Evolutionary conservation across 1,140 invertebrate species (phyloP).

Genomic region (Drosophila prosaltans): DNA sequence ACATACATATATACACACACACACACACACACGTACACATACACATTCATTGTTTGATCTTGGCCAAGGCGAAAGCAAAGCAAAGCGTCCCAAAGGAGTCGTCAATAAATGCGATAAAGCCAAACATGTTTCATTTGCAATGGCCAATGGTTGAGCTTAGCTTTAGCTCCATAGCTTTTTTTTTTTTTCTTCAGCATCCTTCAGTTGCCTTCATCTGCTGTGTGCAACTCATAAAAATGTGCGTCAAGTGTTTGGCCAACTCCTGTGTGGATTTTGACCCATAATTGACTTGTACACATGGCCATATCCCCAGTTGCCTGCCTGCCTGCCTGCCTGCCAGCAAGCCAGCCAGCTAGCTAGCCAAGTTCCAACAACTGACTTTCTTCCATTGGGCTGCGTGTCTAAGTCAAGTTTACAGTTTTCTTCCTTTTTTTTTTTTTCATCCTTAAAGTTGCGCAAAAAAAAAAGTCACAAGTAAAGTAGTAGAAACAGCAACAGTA

Average conservation of each 20-base stretch:
- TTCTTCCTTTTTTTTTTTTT: conserved; percentile 6
- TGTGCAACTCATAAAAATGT: conserved; percentile 68
- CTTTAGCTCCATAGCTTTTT: conserved; percentile 12
- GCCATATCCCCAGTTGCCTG: conserved; percentile 63
- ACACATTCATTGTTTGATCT: conserved; percentile 71
- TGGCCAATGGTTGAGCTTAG: conserved; percentile 51
- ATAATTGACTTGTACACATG: conserved; percentile 79
- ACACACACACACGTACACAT: neutral
- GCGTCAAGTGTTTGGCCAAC: conserved; percentile 65
- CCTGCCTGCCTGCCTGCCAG: too few relatives aligned
- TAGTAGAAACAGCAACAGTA: neutral
- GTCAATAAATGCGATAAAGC: conserved; percentile 81
- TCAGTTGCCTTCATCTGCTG: conserved; percentile 16
- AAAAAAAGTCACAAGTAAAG: conserved; percentile 42
- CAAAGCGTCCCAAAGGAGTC: conserved; percentile 76
- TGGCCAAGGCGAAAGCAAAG: conserved; percentile 39
- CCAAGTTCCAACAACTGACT: conserved; percentile 3
- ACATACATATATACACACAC: neutral
- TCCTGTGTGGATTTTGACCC: conserved; percentile 79
- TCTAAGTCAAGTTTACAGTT: conserved; percentile 55
- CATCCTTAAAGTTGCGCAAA: conserved; percentile 36
- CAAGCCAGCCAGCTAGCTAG: neutral
- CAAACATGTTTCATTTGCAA: conserved; percentile 81
- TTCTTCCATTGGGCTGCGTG: conserved; percentile 49
- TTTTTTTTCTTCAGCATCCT: conserved; percentile 23